Conservation (phyloP, 2,888 invertebrate species). For the Pecten maximus region DNA sequence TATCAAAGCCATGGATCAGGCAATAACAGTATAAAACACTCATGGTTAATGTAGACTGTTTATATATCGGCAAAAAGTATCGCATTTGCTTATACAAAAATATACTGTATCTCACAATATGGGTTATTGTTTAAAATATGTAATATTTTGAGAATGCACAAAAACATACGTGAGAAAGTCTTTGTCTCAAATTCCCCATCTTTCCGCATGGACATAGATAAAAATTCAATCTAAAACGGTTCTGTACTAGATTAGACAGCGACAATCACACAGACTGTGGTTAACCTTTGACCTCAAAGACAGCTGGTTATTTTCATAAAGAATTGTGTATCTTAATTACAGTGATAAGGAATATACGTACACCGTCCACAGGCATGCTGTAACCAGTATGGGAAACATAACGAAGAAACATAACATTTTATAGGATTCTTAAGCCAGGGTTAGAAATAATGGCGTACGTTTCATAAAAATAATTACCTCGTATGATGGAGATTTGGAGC, state of each 20-base stretch:
- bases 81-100: too few species aligned
- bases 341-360: neutral
- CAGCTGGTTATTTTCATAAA: slow-evolving; percentile 32
- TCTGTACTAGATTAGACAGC: neutral
- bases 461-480: neutral
- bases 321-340: slow-evolving; percentile 33
- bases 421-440: too few species aligned
- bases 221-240: neutral
- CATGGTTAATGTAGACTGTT: too few species aligned
- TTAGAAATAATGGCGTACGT: too few species aligned
- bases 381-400: neutral
- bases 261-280: neutral
- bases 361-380: neutral
- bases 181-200: neutral
- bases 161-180: neutral
- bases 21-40: too few species aligned
- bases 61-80: too few species aligned
- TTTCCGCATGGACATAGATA: neutral
- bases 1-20: too few species aligned
- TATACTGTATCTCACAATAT: too few species aligned
- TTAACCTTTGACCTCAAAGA: neutral
- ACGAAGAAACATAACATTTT: too few species aligned
- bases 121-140: too few species aligned
- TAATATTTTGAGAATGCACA: too few species aligned
- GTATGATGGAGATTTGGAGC: too few species aligned